phyloP scores from a whole-genome alignment of 2,888 invertebrate genomes.

The Agonopterix alstromeriana region DNA sequence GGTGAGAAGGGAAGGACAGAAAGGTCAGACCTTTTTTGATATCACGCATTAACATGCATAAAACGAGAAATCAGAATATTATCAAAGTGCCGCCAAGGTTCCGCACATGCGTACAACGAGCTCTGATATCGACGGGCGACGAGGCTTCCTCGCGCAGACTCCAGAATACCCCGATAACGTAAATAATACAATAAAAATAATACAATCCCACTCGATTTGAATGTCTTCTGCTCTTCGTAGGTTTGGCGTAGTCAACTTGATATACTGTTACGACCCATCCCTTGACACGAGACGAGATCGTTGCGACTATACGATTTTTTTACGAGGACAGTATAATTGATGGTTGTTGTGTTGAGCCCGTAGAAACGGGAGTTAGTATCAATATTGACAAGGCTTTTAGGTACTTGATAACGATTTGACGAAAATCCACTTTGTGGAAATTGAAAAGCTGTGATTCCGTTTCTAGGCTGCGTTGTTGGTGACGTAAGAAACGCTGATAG shows the following conservation, averaged over 20 bases:
- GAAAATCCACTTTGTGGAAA: too few relatives aligned
- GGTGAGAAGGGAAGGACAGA: conserved; percentile 29
- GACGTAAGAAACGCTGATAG: too few relatives aligned
- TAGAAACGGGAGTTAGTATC: conserved; percentile 18
- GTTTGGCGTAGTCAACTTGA: conserved; percentile 20
- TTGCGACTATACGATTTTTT: conserved; percentile 25
- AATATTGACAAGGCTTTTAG: conserved; percentile 25
- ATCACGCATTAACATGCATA: conserved; percentile 63
- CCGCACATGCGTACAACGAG: conserved; percentile 62
- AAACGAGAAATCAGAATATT: conserved; percentile 67
- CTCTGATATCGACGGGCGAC: conserved; percentile 49
- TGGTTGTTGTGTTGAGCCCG: conserved; percentile 25
- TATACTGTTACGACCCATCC: conserved; percentile 27
- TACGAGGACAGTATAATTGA: conserved; percentile 36
- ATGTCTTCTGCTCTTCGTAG: conserved; percentile 37
- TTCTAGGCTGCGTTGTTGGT: too few relatives aligned
- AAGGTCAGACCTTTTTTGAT: conserved; percentile 50
- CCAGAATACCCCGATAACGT: conserved; percentile 43
- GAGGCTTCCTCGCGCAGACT: conserved; percentile 47
- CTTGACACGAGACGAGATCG: conserved; percentile 23
- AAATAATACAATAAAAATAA: conserved; percentile 71
- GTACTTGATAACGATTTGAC: not conserved
- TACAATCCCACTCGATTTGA: conserved; percentile 56
- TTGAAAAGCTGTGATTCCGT: too few relatives aligned
- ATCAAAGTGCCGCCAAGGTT: conserved; percentile 40